These are phyloP conservation scores for Antennarius maculatus DNA, from an alignment of 2,797 vertebrate genomes.

Conservation along the genomic window DNA sequence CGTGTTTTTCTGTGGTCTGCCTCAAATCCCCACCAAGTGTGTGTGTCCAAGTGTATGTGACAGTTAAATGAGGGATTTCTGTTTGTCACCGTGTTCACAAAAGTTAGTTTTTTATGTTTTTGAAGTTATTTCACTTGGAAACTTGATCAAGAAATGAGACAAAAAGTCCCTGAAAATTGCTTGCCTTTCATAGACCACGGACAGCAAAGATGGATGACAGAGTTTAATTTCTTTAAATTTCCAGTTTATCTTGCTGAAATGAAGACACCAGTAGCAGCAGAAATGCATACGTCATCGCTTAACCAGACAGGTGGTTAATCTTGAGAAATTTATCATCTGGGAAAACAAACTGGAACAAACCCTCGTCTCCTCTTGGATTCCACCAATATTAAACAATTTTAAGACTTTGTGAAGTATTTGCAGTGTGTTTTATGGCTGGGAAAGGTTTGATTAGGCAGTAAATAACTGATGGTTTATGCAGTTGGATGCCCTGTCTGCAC, in stretches of 20 bases:
- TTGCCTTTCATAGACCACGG: not conserved
- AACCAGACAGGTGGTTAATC: slow-evolving; percentile 16
- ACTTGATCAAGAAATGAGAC: not conserved
- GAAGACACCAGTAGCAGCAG: not conserved
- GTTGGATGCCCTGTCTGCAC: slow-evolving; percentile 26
- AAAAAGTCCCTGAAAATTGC: not conserved
- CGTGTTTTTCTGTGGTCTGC: slow-evolving; percentile 63
- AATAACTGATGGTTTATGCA: slow-evolving; percentile 57
- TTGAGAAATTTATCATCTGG: slow-evolving; percentile 28
- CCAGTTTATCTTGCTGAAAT: not conserved
- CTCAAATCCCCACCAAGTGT: slow-evolving; percentile 46
- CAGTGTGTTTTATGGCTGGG: slow-evolving; percentile 32
- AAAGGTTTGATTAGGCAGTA: slow-evolving; percentile 43
- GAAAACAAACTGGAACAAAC: slow-evolving; percentile 31
- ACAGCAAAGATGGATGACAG: not conserved
- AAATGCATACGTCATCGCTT: not conserved
- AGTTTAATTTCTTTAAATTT: not conserved
- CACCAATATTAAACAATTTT: slow-evolving; percentile 37
- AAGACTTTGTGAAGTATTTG: slow-evolving; percentile 49
- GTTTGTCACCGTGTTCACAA: slow-evolving; percentile 43
- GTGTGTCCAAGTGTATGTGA: slow-evolving; percentile 20
- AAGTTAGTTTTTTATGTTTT: slow-evolving; percentile 17
- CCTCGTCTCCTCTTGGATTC: slow-evolving; percentile 19
- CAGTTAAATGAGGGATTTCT: slow-evolving; percentile 50
- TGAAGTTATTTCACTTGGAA: slow-evolving; percentile 32